Percentiles rank a stretch among this genome's conserved stretches.
These are phyloP conservation scores for Pterobdella sp. DNA, from an alignment of 2,888 invertebrate species.

Conservation along the genomic window DNA sequence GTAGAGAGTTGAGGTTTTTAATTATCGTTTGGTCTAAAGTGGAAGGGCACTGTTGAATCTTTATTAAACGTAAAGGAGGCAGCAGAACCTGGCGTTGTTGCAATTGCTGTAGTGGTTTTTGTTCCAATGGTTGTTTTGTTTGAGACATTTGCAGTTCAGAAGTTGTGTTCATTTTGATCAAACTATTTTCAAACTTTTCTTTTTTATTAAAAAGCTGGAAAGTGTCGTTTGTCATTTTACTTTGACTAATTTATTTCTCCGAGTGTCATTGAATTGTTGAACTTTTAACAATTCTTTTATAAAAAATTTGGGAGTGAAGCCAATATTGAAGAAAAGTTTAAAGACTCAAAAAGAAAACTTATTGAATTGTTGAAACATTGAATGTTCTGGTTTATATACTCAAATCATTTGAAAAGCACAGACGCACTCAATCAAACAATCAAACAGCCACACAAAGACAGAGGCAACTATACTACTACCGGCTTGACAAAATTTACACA, in stretches of 20 bases:
- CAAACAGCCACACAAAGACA: background rate
- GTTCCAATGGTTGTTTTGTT: background rate
- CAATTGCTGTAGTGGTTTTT: background rate
- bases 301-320: too few relatives aligned
- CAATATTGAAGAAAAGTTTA: background rate
- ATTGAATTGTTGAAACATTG: background rate
- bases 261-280: background rate
- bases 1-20: background rate
- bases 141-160: background rate
- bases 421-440: background rate
- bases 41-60: background rate
- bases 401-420: background rate
- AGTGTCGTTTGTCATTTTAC: background rate
- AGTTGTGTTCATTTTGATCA: background rate
- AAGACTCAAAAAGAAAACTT: background rate
- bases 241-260: background rate
- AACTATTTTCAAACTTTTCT: background rate
- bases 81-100: background rate
- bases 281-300: background rate
- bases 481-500: background rate
- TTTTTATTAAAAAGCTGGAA: constrained; percentile 1
- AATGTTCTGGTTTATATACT: background rate
- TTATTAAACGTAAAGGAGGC: background rate
- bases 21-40: background rate
- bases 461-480: background rate